Base-by-base conservation (phyloP, 2,888 invertebrate species). In the Ormyrus pomaceus region DNA sequence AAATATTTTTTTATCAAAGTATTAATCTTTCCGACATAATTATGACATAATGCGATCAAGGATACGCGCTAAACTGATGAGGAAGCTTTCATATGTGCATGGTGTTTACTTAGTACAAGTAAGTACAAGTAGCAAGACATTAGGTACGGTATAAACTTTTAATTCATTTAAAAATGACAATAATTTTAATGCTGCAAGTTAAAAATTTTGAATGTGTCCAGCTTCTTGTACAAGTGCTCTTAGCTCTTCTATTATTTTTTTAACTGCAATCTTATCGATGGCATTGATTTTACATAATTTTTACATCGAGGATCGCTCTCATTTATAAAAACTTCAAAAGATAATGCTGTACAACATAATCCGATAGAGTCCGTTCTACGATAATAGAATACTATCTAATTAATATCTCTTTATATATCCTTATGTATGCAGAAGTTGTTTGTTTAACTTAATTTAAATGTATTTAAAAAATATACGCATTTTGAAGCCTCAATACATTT, bases 221-320 rank as follows among this genome's bases (percentile, higher is more conserved):
- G 51, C 51, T 79, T 13, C 50, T 74, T 81, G 78, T 79, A 82
- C 81, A 82, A 82, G 61, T 78, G 8, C 77, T 82, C 51, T 51
- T 75, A 55, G 34, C 72, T 62, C 70, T 77, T 71, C n/a, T 65
- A 79, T 13, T 70, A 62, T 69, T 73, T 73, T 58, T 53, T 64
- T 56, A 77, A 77, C 45, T 74, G 61, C 61, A 65, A 70, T 70
- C 73, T 19, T 58, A 61, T 70, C 48, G 45, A 64, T 64, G 66
- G 13, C 53, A 61, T 77, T 66, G 80, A 73, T 80, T 73, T 75
- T 77, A 81, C 75, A 81, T 75, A 68, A 64, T 73, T 82, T 80
- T 83, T 80, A 82, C 65, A 76, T 77, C 80, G 64, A 83, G 77
- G 74, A 80, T 80, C 19, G 77, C 66, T 81, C 64, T 79, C 56